Conservation (phyloP, 2,797 vertebrate species). For the Monodelphis domestica region DNA sequence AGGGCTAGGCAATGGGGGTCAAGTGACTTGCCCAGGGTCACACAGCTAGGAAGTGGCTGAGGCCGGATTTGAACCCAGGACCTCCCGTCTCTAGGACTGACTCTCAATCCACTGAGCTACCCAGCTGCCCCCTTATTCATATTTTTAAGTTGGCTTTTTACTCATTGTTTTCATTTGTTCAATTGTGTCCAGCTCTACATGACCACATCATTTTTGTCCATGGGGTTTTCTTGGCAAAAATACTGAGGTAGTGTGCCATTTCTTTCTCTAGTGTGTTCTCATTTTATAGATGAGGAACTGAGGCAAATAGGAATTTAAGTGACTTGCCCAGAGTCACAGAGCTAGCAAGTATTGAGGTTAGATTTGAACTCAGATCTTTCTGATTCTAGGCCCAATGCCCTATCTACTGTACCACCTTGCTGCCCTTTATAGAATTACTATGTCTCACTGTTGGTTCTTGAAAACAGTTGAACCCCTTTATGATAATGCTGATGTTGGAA, state of each 20-base stretch:
- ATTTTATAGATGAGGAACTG: not conserved
- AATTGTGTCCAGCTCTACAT: not conserved
- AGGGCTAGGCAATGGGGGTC: too few relatives aligned
- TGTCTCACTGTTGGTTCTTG: not conserved
- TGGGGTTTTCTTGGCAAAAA: not conserved
- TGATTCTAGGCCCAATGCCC: not conserved
- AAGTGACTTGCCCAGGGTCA: too few relatives aligned
- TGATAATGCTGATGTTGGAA: conserved; percentile 34
- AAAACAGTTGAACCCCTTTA: not conserved
- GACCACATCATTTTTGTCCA: not conserved
- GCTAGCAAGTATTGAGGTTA: too few relatives aligned
- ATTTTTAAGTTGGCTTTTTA: not conserved
- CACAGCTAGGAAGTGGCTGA: too few relatives aligned
- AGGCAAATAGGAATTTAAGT: not conserved
- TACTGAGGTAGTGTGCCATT: not conserved
- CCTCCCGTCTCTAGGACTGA: too few relatives aligned
- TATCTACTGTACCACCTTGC: not conserved
- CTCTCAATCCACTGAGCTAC: too few relatives aligned
- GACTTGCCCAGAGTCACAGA: not conserved
- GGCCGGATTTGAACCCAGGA: too few relatives aligned
- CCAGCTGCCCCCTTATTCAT: too few relatives aligned
- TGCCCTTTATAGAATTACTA: not conserved
- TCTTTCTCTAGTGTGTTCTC: not conserved
- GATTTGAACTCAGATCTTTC: not conserved
- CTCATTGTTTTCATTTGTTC: too few relatives aligned